Evolutionary conservation across 2,113 vertebrate species (phyloP).

Genomic region (Notothenia coriiceps): DNA sequence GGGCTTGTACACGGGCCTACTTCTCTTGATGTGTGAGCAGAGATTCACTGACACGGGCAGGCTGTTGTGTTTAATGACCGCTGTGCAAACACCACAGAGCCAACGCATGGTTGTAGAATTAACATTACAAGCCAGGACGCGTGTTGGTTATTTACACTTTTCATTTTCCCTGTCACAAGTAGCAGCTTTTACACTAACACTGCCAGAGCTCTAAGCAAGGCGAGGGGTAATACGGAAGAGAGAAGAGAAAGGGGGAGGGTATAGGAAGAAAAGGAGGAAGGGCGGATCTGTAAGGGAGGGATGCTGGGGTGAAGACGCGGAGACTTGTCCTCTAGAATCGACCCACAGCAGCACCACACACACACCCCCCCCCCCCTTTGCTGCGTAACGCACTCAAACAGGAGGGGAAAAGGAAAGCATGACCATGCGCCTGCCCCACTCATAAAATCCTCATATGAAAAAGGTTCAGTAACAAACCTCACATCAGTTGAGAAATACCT

Average conservation of each 20-base stretch:
- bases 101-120: no score
- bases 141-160: no score
- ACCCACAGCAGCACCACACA: conserved; percentile 63
- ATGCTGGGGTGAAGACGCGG: conserved; percentile 43
- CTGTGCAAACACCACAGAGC: no score
- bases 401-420: not conserved
- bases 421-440: conserved; percentile 27
- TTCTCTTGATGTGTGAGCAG: no score
- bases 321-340: conserved; percentile 73
- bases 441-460: conserved; percentile 1
- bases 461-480: not conserved
- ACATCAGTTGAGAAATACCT: not conserved
- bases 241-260: not conserved
- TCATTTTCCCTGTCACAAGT: no score
- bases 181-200: no score
- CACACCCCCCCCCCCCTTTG: conserved; percentile 21
- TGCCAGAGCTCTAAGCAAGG: not conserved
- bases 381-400: conserved; percentile 61
- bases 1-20: no score
- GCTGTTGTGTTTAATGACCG: no score
- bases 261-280: conserved; percentile 12
- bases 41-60: no score
- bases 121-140: no score
- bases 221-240: conserved; percentile 7
- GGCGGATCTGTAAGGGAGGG: not conserved